Conservation (phyloP, 2,888 invertebrate species). For the Oligia fasciuncula region DNA sequence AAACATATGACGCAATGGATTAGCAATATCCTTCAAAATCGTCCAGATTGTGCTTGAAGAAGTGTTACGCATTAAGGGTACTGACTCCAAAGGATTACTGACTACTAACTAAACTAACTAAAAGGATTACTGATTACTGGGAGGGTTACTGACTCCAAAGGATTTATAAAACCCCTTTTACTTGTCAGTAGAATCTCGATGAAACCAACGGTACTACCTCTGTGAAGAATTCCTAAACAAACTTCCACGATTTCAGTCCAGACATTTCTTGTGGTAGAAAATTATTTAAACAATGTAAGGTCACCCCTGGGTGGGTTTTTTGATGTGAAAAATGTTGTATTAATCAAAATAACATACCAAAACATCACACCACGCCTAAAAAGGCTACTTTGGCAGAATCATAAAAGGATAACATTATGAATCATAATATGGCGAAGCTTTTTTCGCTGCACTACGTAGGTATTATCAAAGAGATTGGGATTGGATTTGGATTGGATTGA, state of each 20-base stretch:
- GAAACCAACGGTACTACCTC: neutral
- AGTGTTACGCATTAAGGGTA: neutral
- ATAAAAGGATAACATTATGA: too few species aligned
- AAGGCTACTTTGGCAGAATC: too few species aligned
- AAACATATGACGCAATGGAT: neutral
- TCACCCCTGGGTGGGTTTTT: neutral
- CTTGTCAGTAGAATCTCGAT: neutral
- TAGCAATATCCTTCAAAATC: neutral
- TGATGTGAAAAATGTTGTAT: neutral
- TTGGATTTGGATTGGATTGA: too few species aligned
- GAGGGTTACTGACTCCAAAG: neutral
- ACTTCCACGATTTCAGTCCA: conserved; percentile 2
- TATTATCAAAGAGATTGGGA: too few species aligned
- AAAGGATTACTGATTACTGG: too few species aligned
- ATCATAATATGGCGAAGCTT: too few species aligned
- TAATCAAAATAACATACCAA: neutral
- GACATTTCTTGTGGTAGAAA: conserved; percentile 21
- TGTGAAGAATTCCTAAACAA: conserved; percentile 19
- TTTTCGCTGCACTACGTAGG: too few species aligned
- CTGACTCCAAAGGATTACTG: neutral
- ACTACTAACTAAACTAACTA: too few species aligned
- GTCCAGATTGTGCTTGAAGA: neutral
- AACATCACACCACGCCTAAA: neutral
- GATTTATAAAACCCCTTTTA: neutral
- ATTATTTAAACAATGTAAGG: conserved; percentile 34